Evolutionary conservation across 2,888 invertebrate genomes (phyloP), one percentile per base, ranked within the genome.

Genomic region (Chironomus tentans): DNA sequence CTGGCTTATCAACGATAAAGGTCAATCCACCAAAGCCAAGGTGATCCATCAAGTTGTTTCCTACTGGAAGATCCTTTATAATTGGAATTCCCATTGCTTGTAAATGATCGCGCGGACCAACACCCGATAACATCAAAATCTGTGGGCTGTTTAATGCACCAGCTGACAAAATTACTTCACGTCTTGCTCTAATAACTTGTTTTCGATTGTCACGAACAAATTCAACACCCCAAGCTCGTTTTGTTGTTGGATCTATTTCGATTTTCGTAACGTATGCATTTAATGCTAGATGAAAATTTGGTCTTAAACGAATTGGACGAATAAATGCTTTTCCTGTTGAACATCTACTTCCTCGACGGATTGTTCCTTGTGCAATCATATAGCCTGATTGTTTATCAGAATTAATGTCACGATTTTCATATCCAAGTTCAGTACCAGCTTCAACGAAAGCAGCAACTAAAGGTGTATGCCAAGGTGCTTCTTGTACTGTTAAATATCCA

Each of bases 121-220:
- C 86, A 0, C 97, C 97, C 12, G 95, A 95, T 0, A 97, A 83
- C 94, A 97, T 94, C 77, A 98, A 84, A 73, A 98, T 84, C 81
- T 97, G 97, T 0, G 97, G 95, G 12, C 92, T 91, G 81, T 97
- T 97, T 38, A 98, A 93, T 0, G 97, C 90, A 0, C 97, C 97
- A 0, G 95, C 95, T 12, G 94, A 91, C 56, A 97, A 81, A 70
- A 97, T 92, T 0, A 97, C 89, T 83, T 95, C 95, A 80, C 92
- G 92, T 74, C 88, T 87, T 0, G 95, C 95, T 77, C 88, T 85
- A 0, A 92, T 90, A 0, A 89, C 85, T 80, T 90, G 89, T 76
- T 88, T 88, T 48, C 87, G 85, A 2, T 93, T 94, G 78, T 91
- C 87, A 78, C 92, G 88, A 1, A 91, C 83, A 80, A 92, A 94